Percentiles rank a stretch among this genome's conserved stretches.
These are phyloP conservation scores for Leptopilina myrica DNA, from an alignment of 2,888 invertebrate species.

Conservation along the genomic window DNA sequence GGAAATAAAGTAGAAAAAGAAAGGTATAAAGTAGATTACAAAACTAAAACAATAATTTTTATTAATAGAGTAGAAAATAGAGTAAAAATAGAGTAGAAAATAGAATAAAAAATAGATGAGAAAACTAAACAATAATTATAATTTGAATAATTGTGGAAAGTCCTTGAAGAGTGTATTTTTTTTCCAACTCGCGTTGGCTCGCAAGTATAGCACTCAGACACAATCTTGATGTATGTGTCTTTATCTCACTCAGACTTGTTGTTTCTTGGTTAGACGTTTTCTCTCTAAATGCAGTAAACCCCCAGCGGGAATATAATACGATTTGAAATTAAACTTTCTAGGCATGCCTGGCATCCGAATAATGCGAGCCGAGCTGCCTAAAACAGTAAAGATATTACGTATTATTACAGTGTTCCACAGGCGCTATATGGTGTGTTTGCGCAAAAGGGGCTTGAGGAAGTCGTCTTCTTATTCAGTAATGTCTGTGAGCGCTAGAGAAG, in stretches of 20 bases:
- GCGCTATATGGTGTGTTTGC: slow-evolving; percentile 25
- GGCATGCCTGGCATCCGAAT: slow-evolving; percentile 73
- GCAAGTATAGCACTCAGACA: slow-evolving; percentile 34
- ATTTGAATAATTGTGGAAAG: too few relatives aligned
- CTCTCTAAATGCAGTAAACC: slow-evolving; percentile 5
- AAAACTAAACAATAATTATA: too few relatives aligned
- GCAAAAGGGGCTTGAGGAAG: slow-evolving; percentile 2
- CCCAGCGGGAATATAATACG: slow-evolving; percentile 68
- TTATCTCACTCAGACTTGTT: slow-evolving; percentile 45
- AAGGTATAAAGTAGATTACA: too few relatives aligned
- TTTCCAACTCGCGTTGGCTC: too few relatives aligned
- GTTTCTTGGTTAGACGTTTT: too few relatives aligned
- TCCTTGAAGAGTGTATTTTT: too few relatives aligned
- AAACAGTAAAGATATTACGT: slow-evolving; percentile 75
- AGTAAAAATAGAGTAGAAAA: too few relatives aligned
- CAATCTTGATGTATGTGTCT: slow-evolving; percentile 47
- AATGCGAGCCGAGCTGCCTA: slow-evolving; percentile 71
- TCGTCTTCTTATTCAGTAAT: slow-evolving; percentile 23
- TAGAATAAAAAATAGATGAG: too few relatives aligned
- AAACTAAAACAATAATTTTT: too few relatives aligned
- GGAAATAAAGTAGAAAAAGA: too few relatives aligned
- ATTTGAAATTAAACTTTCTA: slow-evolving; percentile 74
- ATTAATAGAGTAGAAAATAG: too few relatives aligned
- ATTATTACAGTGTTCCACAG: slow-evolving; percentile 72
- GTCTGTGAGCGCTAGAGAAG: slow-evolving; percentile 41